Percentiles rank a stretch among this genome's conserved stretches.
Conservation (phyloP, 2,113 vertebrate species). For the Phocoena phocoena region DNA sequence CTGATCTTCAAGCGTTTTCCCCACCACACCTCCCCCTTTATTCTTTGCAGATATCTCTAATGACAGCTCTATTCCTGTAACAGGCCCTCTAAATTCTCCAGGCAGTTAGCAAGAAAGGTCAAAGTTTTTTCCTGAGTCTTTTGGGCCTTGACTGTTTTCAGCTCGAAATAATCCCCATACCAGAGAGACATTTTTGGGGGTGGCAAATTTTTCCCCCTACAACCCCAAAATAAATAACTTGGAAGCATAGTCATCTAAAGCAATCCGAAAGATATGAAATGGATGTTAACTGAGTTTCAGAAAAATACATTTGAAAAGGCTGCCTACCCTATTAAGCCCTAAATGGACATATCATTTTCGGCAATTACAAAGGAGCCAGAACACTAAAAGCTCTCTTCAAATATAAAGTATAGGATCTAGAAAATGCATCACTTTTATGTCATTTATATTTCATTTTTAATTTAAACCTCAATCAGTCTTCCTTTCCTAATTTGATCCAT, state of each 20-base stretch:
- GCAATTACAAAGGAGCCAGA: slow-evolving; percentile 47
- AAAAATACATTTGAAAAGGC: not conserved
- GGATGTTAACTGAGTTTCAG: not conserved
- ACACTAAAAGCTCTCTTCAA: slow-evolving; percentile 57
- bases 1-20: too few species aligned
- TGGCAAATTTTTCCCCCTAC: not conserved
- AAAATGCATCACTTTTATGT: slow-evolving; percentile 67
- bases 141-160: not conserved
- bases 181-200: not conserved
- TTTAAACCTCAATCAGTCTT: slow-evolving; percentile 63
- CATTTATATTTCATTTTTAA: slow-evolving; percentile 72
- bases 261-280: slow-evolving; percentile 1
- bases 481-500: slow-evolving; percentile 47
- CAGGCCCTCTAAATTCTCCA: not conserved
- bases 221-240: not conserved
- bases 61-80: too few species aligned
- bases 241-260: not conserved
- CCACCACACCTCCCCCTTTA: too few species aligned
- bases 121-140: not conserved
- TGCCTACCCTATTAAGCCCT: slow-evolving; percentile 1
- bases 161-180: not conserved
- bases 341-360: slow-evolving; percentile 43
- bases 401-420: slow-evolving; percentile 51
- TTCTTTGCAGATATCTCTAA: too few species aligned
- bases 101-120: not conserved